Base-by-base conservation (phyloP, 2,113 vertebrate genomes). In the Apteryx mantelli region DNA sequence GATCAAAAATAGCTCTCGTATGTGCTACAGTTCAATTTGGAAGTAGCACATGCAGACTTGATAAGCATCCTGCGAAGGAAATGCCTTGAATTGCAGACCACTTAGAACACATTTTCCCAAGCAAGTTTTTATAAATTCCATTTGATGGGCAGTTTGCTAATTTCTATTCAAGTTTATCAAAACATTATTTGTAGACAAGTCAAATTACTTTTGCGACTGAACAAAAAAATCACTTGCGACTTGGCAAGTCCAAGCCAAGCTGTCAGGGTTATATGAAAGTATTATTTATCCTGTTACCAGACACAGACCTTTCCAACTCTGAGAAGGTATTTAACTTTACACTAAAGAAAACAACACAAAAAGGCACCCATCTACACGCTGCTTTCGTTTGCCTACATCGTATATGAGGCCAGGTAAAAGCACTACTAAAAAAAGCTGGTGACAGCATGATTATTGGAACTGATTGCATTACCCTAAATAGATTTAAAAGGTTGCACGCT, bases 51-150 rank as follows among this genome's bases (percentile, higher is more conserved):
- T 63, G 76, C 89, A 78, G 96, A 70, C 95, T 97, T 91, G 94
- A 98, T 97, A 97, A 98, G 97, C 98, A 98, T 91, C 92, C 91
- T 91, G 81, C 15, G 75, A 96, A 98, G 96, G 97, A 98, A 98
- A 98, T 97, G 97, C 98, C 92, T 97, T 78, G 94, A 91, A 97
- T 97, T 93, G 80, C 89, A 97, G 97, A 96, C 97, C 91, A 93
- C 97, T 98, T 96, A 96, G 89, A 94, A 94, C 82, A 96, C 79
- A 93, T 77, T 81, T 97, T 97, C 95, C 97, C 95, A 97, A 97
- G 94, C 93, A 93, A 94, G 92, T 91, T 97, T 96, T 93, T 94
- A 85, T 85, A 97, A 95, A 94, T 76, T 82, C 86, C 36, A 64
- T 79, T 91, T 89, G 94, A 97, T 83, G 87, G 81, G 86, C 38